phyloP scores from a whole-genome alignment of 2,888 invertebrate genomes.

The Leptinotarsa tumamoca region DNA sequence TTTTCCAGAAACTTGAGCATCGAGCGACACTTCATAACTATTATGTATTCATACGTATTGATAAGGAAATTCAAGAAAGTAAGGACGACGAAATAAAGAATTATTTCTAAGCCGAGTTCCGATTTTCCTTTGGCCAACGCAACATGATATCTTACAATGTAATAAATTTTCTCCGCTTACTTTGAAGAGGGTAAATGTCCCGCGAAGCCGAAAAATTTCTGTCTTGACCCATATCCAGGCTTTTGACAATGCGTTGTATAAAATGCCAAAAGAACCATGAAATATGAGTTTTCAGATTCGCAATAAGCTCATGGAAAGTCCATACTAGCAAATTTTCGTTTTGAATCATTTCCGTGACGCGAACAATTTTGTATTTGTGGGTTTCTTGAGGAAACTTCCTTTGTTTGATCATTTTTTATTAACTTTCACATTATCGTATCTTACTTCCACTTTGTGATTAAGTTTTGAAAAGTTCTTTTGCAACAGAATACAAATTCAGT shows the following conservation, averaged over 20 bases:
- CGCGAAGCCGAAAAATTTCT: conserved; percentile 1
- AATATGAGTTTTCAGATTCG: conserved; percentile 7
- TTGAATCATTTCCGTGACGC: neutral
- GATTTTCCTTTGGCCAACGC: neutral
- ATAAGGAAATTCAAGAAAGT: neutral
- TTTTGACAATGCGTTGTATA: conserved; percentile 7
- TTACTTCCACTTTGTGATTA: too few species aligned
- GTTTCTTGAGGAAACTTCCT: neutral
- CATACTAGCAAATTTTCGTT: neutral
- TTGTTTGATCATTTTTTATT: too few species aligned
- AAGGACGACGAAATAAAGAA: neutral
- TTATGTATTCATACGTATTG: neutral
- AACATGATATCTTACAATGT: conserved; percentile 1
- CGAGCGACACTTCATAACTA: too few species aligned
- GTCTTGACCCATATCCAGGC: conserved; percentile 7
- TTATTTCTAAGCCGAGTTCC: neutral
- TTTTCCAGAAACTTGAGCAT: too few species aligned
- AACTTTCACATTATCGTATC: too few species aligned
- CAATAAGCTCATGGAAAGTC: neutral
- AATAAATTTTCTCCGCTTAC: conserved; percentile 1
- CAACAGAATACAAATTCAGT: too few species aligned
- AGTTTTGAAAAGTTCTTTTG: too few species aligned
- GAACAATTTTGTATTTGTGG: neutral
- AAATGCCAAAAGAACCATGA: conserved; percentile 1
- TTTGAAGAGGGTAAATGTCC: conserved; percentile 13